Percentiles rank a stretch among this genome's conserved stretches.
Conservation (phyloP, 2,888 invertebrate species). For the Zhengitettix transpicula region DNA sequence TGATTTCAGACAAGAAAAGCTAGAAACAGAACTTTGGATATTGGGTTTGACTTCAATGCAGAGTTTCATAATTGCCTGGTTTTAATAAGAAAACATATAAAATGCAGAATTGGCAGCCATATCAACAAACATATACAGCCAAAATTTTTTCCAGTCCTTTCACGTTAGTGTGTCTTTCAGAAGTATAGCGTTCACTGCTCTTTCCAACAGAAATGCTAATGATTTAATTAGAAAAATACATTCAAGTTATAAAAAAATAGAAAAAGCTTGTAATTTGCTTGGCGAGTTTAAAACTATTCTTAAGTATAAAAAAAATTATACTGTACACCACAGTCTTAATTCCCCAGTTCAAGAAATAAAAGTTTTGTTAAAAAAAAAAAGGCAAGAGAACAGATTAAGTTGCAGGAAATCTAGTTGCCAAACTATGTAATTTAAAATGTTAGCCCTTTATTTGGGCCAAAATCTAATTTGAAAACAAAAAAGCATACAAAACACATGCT, state of each 20-base stretch:
- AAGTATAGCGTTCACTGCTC: not conserved
- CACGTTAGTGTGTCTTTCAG: not conserved
- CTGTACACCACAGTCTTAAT: conserved; percentile 14
- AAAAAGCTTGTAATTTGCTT: not conserved
- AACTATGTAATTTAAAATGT: too few species aligned
- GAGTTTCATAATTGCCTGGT: conserved; percentile 11
- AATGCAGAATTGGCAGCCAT: conserved; percentile 13
- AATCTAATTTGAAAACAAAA: too few species aligned
- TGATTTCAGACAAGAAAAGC: conserved; percentile 12
- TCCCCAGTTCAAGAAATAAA: conserved; percentile 14
- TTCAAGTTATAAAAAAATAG: too few species aligned
- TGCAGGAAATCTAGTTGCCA: not conserved
- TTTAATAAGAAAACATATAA: conserved; percentile 11
- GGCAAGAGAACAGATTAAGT: not conserved
- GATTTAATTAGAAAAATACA: not conserved
- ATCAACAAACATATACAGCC: conserved; percentile 1
- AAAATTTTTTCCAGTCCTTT: not conserved
- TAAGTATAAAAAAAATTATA: conserved; percentile 7
- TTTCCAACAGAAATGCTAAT: conserved; percentile 1
- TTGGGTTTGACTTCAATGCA: conserved; percentile 11
- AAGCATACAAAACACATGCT: too few species aligned
- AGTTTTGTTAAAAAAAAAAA: conserved; percentile 3
- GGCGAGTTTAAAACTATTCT: conserved; percentile 2
- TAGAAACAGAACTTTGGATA: conserved; percentile 12
- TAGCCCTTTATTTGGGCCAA: too few species aligned